Evolutionary conservation across 2,888 invertebrate species (phyloP).

Genomic region (Drosophila pseudotakahashii): DNA sequence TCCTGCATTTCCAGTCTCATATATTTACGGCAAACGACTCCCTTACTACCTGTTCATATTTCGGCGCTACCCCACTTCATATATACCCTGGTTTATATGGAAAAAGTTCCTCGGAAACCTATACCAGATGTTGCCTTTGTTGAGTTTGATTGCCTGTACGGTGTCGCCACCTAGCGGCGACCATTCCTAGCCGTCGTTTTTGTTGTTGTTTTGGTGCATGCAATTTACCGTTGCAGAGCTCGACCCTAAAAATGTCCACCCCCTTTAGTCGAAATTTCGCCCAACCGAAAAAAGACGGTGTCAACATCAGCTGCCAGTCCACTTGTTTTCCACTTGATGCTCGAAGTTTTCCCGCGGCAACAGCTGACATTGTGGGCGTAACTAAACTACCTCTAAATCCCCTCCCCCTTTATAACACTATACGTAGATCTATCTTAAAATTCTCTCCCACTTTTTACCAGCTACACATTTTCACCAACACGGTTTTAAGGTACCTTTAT

Average conservation of each 20-base stretch:
- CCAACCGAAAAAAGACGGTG: constrained; percentile 34
- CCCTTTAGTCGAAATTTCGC: background rate
- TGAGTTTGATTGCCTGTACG: constrained; percentile 27
- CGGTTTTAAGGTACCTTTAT: constrained; percentile 24
- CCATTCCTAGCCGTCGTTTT: constrained; percentile 35
- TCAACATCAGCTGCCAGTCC: constrained; percentile 73
- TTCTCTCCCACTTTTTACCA: constrained; percentile 1
- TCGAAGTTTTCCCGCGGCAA: constrained; percentile 62
- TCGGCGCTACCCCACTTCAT: background rate
- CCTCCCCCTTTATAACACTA: background rate
- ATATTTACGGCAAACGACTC: constrained; percentile 15
- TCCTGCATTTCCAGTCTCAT: background rate
- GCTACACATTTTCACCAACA: background rate
- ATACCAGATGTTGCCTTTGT: constrained; percentile 50
- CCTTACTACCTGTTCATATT: constrained; percentile 16
- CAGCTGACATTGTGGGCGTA: constrained; percentile 57
- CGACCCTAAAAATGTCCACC: constrained; percentile 56
- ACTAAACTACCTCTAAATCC: constrained; percentile 10
- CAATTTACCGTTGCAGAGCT: constrained; percentile 62
- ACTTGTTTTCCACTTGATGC: constrained; percentile 71
- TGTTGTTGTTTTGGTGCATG: constrained; percentile 46
- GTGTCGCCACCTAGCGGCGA: constrained; percentile 65
- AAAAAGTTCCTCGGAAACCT: constrained; percentile 17
- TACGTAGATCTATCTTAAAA: background rate
- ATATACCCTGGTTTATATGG: background rate